A percentile compares a stretch with the other conserved stretches of the same genome.
Evolutionary conservation across 2,888 invertebrate genomes (phyloP).

Genomic region (Corbicula japonica): DNA sequence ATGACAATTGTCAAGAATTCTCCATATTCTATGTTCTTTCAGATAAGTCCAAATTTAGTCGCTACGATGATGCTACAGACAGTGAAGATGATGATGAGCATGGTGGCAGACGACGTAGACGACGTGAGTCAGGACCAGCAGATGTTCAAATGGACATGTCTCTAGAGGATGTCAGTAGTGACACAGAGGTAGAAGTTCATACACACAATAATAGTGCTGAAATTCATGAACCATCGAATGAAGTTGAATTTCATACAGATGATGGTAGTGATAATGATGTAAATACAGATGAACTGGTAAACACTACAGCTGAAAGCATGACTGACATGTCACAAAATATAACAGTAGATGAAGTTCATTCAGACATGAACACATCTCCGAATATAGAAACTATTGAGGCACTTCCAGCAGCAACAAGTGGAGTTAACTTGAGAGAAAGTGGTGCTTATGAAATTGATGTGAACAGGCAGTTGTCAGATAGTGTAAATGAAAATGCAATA

Average conservation of each 20-base stretch:
- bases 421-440: too few species aligned
- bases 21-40: too few species aligned
- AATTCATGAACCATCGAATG: slow-evolving; percentile 2
- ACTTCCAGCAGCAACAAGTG: too few species aligned
- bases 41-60: slow-evolving; percentile 79
- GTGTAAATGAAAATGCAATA: too few species aligned
- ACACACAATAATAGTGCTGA: slow-evolving; percentile 15
- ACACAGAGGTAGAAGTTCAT: slow-evolving; percentile 25
- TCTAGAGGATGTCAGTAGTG: slow-evolving; percentile 21
- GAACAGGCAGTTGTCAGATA: too few species aligned
- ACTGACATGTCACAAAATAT: slow-evolving; percentile 21
- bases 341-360: slow-evolving; percentile 15
- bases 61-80: slow-evolving; percentile 72
- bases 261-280: not conserved
- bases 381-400: slow-evolving; percentile 1
- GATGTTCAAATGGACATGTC: slow-evolving; percentile 10
- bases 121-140: not conserved
- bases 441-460: too few species aligned
- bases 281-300: not conserved
- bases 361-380: slow-evolving; percentile 5
- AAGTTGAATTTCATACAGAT: not conserved
- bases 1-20: too few species aligned
- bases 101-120: slow-evolving; percentile 14
- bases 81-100: slow-evolving; percentile 74
- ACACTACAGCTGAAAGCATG: slow-evolving; percentile 5